Conservation (phyloP, 2,113 vertebrate genomes). For the Scortum barcoo region DNA sequence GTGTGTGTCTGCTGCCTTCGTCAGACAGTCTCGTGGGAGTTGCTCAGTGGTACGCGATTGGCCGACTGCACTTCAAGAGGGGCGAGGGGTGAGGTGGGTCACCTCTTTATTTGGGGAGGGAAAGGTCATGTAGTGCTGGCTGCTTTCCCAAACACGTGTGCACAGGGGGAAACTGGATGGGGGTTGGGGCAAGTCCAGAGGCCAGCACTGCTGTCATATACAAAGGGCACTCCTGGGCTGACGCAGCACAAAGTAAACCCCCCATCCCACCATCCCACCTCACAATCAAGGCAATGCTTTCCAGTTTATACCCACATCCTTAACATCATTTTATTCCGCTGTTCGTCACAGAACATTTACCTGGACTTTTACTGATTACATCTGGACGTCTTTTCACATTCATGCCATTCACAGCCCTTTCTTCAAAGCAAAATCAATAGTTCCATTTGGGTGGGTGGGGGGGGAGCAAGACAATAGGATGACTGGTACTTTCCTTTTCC, state of each 20-base stretch:
- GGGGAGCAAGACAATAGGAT: not conserved
- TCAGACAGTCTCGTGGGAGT: slow-evolving; percentile 74
- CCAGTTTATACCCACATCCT: not conserved
- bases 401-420: not conserved
- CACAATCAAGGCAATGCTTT: not conserved
- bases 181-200: slow-evolving; percentile 46
- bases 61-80: slow-evolving; percentile 69
- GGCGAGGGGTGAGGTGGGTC: slow-evolving; percentile 78
- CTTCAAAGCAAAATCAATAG: not conserved
- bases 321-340: not conserved
- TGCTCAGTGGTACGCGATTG: slow-evolving; percentile 79
- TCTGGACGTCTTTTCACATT: not conserved
- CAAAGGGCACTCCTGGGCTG: slow-evolving; percentile 81
- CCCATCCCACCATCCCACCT: not conserved
- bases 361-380: not conserved
- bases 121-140: slow-evolving; percentile 85
- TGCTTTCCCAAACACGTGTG: slow-evolving; percentile 77
- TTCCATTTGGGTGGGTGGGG: not conserved
- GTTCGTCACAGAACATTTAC: not conserved
- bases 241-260: slow-evolving; percentile 77
- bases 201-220: slow-evolving; percentile 65
- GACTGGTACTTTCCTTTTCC: not conserved
- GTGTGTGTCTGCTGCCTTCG: slow-evolving; percentile 49
- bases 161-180: not conserved
- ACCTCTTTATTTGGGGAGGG: slow-evolving; percentile 75